Evolutionary conservation across 2,797 vertebrate genomes (phyloP), one percentile per base, ranked within the genome.

Genomic region (Cossypha polioptera): DNA sequence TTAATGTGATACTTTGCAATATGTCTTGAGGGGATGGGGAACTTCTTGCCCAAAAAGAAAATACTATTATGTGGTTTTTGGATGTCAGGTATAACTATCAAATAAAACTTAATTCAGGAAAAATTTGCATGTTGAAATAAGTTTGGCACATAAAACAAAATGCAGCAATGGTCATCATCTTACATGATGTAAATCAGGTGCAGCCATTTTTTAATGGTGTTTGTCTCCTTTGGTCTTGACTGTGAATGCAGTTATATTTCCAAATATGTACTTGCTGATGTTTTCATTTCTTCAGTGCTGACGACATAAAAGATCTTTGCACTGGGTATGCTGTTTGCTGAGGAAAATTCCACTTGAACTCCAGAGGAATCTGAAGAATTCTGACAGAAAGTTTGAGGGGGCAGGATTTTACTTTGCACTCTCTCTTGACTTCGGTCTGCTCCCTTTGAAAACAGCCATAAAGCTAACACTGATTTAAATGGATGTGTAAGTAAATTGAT

Each of bases 281-380:
- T 88, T 97, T 94, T 92, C 48, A 67, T 84, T 96, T 97, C 86
- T 95, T 88, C 67, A 73, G 31, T 5, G 2, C 62, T 92, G 88
- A 95, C 79, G 96, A 84, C 86, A 96, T 88, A 90, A 88, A 93
- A 86, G 88, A 84, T 92, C 94, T 92, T 88, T 93, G 66, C 86
- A 88, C 73, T 78, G 90, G 72, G 59, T 95, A 92, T 53, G 63
- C 74, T 88, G 62, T 86, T 91, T 94, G 83, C 80, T 76, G 83
- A 94, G 94, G 93, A 96, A 95, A 97, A 95, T 95, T 97, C 94
- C 96, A 97, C 92, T 96, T 97, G 96, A 96, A 95, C 93, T 94
- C 86, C 3, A 1, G 80, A 95, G 88, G 76, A 93, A 95, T 96
- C 76, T 78, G 88, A 95, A 96, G 92, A 95, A 95, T 95, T 95